phyloP scores from a whole-genome alignment of 37 sponge, comb jelly and placozoan genomes.

The Oscarella lobularis region DNA sequence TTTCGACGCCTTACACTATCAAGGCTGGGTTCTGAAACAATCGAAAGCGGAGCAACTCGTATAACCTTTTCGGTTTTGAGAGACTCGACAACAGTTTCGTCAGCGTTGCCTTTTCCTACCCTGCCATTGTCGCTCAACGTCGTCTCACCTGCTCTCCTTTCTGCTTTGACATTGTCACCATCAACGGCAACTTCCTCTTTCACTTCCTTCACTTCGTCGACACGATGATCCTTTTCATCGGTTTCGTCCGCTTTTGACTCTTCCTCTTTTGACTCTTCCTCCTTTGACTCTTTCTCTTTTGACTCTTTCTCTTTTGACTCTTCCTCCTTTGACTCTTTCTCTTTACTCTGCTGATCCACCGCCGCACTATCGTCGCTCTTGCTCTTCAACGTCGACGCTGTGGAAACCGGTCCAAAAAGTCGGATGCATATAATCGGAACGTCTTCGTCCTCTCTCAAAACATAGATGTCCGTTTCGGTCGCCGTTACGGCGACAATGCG shows the following conservation, averaged over 20 bases:
- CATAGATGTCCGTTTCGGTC: not conserved
- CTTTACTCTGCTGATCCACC: not conserved
- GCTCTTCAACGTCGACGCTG: too few species aligned
- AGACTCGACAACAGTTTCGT: too few species aligned
- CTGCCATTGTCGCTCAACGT: too few species aligned
- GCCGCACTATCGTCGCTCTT: too few species aligned
- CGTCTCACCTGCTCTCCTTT: too few species aligned
- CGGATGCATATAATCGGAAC: not conserved
- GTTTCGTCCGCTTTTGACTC: not conserved
- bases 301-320: not conserved
- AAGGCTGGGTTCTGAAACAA: too few species aligned
- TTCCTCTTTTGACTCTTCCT: not conserved
- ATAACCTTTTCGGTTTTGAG: too few species aligned
- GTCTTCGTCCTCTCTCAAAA: not conserved
- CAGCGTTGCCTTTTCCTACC: too few species aligned
- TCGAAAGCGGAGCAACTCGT: too few species aligned
- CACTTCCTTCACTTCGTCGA: not conserved
- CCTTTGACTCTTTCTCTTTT: not conserved
- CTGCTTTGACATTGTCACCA: not conserved
- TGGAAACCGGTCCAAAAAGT: too few species aligned
- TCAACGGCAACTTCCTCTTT: not conserved
- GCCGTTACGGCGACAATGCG: not conserved
- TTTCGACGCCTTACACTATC: too few species aligned
- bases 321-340: not conserved
- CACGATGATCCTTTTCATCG: not conserved